Base-by-base conservation (phyloP, 2,113 vertebrate genomes). In the Sakesphorus luctuosus region DNA sequence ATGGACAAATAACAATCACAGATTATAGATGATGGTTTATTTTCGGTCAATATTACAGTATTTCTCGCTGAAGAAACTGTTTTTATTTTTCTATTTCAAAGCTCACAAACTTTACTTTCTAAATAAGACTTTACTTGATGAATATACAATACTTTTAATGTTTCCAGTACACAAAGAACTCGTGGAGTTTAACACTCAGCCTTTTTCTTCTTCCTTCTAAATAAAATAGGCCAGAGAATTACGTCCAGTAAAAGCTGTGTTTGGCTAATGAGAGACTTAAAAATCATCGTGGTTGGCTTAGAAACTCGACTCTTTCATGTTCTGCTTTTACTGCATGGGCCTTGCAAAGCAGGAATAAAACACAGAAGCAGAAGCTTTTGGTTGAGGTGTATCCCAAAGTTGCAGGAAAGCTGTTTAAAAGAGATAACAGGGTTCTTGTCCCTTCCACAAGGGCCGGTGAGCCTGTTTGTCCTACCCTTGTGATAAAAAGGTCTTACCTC, bases 341-440 rank as follows among this genome's bases (percentile, higher is more conserved):
- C 0, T 25, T 84, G 28, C 18, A 35, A 73, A 87, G 61, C n/a
- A 53, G 16, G 33, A 43, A 40, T 72, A 72, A 92, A 89, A 76
- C 35, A 7, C 31, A 44, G 26, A 77, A 68, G 31, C 11, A 63
- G 76, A 69, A 55, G 13, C 8, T 55, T 73, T 62, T 79, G 13
- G 52, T 25, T 49, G 52, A 93, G 38, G 31, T 86, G 24, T 79
- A 68, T 53, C 43, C 46, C 35, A 23, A 31, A 74, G 24, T 4
- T 18, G 5, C 13, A 49, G 47, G 33, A 94, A 92, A 92, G 95
- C 94, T 97, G 97, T 47, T 80, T 74, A 20, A 25, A 59, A 72
- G 50, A 97, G 97, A 98, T 98, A 97, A 93, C 2, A 0, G 9
- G 4, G 26, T 23, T 62, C 2, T 66, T 63, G 35, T 66, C 33